Evolutionary conservation across 1,140 invertebrate species (phyloP), one percentile per base, ranked within the genome.

Genomic region (Stegodyphus mimosarum): DNA sequence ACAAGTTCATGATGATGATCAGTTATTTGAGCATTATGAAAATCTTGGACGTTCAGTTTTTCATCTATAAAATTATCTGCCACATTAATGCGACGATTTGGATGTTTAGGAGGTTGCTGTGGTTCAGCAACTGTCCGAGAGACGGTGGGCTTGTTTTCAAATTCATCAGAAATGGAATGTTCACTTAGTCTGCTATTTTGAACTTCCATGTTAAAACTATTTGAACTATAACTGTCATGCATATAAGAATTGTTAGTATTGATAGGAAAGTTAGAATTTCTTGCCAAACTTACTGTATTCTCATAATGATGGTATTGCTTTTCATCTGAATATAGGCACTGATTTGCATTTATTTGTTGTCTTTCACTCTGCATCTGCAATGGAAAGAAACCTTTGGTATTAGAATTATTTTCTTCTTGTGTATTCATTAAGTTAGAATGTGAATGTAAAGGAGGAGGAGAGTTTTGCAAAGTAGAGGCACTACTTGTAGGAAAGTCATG

Each of bases 281-380:
- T 17, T 15, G 64, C 11, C 7, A 67, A 15, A 17, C n/a, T 18
- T 17, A n/a, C 7, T 17, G 64, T n/a, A 67, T 83, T 83, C 50
- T 83, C 72, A 69, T 83, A 83, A 69, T 67, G 81, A 55, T 55
- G 71, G 49, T 83, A 83, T 17, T 66, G 72, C 11, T 83, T 83
- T 15, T 48, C 33, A 9, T 83, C 53, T 6, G 63, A 17, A 51
- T n/a, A 73, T 17, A 83, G 13, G 18, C 11, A 50, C 6, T 49
- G 53, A 55, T 49, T 83, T 5, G n/a, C 11, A 18, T 49, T 75
- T 2, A 55, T 67, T 1, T 66, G 17, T 13, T 63, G 18, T 67
- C 64, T 74, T 69, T 83, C 81, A 60, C 15, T 53, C 5, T 63
- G 50, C 1, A 17, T 69, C n/a, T 74, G 81, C 7, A 52, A 69